phyloP scores from a whole-genome alignment of 2,113 vertebrate genomes.

The Aplodontia rufa region DNA sequence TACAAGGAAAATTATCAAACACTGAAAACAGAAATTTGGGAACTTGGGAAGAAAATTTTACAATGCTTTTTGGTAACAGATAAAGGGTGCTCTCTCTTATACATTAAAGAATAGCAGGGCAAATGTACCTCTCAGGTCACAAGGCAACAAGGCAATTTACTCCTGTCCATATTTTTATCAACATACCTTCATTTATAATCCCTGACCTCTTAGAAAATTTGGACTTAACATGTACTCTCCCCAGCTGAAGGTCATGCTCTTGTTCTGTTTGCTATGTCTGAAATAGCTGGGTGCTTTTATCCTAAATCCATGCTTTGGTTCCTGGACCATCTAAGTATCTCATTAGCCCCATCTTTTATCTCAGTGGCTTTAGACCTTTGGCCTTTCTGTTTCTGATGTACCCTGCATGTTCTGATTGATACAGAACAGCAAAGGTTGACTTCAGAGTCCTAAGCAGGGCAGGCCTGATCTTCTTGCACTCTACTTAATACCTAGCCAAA shows the following conservation, averaged over 20 bases:
- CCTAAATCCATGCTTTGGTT: constrained; percentile 57
- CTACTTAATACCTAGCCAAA: background rate
- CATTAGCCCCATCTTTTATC: constrained; percentile 75
- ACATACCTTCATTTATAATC: constrained; percentile 44
- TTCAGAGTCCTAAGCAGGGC: background rate
- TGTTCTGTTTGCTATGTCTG: constrained; percentile 59
- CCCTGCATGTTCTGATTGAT: background rate
- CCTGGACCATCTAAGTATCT: constrained; percentile 63
- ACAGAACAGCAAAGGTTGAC: constrained; percentile 21
- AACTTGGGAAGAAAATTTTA: background rate
- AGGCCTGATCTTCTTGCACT: background rate
- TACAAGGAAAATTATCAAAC: background rate
- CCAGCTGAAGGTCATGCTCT: constrained; percentile 52
- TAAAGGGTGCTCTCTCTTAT: constrained; percentile 50
- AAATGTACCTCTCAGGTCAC: constrained; percentile 54
- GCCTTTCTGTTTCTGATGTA: constrained; percentile 42
- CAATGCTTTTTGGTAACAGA: background rate
- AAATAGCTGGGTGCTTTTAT: constrained; percentile 72
- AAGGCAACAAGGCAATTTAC: constrained; percentile 69
- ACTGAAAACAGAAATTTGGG: background rate
- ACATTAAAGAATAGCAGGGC: constrained; percentile 39
- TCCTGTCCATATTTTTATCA: constrained; percentile 70
- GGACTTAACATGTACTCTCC: background rate
- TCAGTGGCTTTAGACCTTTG: constrained; percentile 68
- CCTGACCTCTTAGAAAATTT: constrained; percentile 56